Conservation (phyloP, 2,797 vertebrate genomes). For the Vireo griseus region DNA sequence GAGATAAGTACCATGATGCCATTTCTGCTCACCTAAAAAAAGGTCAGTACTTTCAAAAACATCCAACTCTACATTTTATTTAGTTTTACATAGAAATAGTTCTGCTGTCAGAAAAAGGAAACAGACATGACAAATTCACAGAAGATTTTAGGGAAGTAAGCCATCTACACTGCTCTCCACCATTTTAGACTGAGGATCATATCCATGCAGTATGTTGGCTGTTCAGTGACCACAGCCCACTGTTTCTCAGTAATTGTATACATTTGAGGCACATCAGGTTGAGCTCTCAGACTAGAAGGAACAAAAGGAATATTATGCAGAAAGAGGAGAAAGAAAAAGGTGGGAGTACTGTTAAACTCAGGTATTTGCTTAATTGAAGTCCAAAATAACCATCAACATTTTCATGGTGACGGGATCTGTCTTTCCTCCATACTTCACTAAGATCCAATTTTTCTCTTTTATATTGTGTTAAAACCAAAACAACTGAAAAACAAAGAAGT, state of each 20-base stretch:
- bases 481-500: not conserved
- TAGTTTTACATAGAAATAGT: not conserved
- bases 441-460: not conserved
- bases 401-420: not conserved
- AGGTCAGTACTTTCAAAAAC: not conserved
- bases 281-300: not conserved
- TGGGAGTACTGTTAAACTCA: not conserved
- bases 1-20: not conserved
- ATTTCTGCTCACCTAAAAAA: not conserved
- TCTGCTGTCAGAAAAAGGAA: not conserved
- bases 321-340: not conserved
- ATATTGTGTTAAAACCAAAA: not conserved
- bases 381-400: not conserved
- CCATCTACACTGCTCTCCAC: not conserved
- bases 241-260: not conserved
- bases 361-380: not conserved
- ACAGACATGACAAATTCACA: not conserved
- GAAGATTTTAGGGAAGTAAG: not conserved
- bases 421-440: not conserved
- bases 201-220: not conserved
- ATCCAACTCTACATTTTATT: not conserved
- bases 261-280: not conserved
- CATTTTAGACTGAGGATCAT: not conserved
- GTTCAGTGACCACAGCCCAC: not conserved
- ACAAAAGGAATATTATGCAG: not conserved